phyloP scores from a whole-genome alignment of 2,888 invertebrate genomes.

The Boloria selene region DNA sequence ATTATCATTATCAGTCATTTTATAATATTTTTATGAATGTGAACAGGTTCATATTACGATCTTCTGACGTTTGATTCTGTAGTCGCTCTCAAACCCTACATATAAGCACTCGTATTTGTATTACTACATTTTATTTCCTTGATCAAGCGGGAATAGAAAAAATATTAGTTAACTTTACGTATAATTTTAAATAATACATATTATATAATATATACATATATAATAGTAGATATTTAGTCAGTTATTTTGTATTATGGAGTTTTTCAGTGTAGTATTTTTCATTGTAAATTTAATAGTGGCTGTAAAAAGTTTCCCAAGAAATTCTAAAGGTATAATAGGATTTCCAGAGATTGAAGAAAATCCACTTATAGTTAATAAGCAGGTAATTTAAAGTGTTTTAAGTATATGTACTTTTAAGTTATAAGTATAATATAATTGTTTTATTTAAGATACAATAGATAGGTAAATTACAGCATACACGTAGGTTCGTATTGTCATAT shows the following conservation, averaged over 20 bases:
- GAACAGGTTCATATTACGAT: constrained; percentile 48
- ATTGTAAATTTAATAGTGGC: constrained; percentile 41
- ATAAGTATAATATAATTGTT: no score
- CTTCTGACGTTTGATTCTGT: constrained; percentile 45
- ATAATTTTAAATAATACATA: no score
- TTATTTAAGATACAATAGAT: no score
- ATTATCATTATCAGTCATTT: not conserved
- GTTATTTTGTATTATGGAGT: constrained; percentile 43
- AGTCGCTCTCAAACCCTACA: constrained; percentile 49
- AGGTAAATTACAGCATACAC: not conserved
- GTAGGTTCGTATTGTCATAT: no score
- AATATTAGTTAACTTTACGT: not conserved
- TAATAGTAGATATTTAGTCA: no score
- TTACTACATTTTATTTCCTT: not conserved
- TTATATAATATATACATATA: no score
- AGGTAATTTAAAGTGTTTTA: constrained; percentile 51
- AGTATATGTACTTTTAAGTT: no score
- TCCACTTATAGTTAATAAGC: constrained; percentile 59
- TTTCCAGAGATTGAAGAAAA: constrained; percentile 73
- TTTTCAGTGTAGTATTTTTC: constrained; percentile 22
- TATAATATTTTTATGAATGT: constrained; percentile 30
- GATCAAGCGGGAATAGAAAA: not conserved
- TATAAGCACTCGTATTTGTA: constrained; percentile 40
- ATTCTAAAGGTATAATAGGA: constrained; percentile 58
- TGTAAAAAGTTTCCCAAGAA: constrained; percentile 46